Percentiles rank a stretch among this genome's conserved stretches.
phyloP scores from a whole-genome alignment of 2,113 vertebrate species.

The Herpetotheres cachinnans region DNA sequence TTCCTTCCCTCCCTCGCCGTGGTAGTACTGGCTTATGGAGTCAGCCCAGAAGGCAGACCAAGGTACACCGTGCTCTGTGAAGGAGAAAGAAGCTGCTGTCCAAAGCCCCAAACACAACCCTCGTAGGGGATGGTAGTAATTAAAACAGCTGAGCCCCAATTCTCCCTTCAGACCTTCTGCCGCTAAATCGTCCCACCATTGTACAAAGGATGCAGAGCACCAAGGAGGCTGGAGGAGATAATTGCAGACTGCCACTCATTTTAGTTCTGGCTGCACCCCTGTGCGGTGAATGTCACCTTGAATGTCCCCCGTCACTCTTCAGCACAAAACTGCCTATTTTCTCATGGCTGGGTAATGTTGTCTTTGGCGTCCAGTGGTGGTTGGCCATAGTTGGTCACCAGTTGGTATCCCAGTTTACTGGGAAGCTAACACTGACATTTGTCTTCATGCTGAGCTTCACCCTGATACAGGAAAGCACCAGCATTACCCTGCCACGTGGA shows the following conservation, averaged over 20 bases:
- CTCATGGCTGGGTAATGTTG: not conserved
- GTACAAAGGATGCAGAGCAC: not conserved
- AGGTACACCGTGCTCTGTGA: not conserved
- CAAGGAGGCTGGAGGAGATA: not conserved
- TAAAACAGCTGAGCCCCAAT: not conserved
- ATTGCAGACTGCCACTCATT: not conserved
- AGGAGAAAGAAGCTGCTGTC: not conserved
- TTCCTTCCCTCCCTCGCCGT: not conserved
- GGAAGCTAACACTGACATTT: not conserved
- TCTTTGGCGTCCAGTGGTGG: not conserved
- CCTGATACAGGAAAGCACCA: not conserved
- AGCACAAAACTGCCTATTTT: not conserved
- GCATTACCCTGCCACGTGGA: not conserved
- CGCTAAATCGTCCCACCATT: not conserved
- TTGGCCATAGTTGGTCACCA: not conserved
- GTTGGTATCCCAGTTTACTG: not conserved
- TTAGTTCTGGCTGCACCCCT: not conserved
- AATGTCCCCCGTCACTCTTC: not conserved
- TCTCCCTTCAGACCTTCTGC: not conserved
- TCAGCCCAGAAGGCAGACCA: not conserved
- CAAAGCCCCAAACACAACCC: not conserved
- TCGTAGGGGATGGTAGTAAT: fast-evolving
- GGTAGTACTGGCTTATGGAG: not conserved
- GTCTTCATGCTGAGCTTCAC: not conserved
- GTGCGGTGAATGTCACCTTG: not conserved